phyloP scores from a whole-genome alignment of 2,113 vertebrate species.

The Poeciliopsis retropinna region DNA sequence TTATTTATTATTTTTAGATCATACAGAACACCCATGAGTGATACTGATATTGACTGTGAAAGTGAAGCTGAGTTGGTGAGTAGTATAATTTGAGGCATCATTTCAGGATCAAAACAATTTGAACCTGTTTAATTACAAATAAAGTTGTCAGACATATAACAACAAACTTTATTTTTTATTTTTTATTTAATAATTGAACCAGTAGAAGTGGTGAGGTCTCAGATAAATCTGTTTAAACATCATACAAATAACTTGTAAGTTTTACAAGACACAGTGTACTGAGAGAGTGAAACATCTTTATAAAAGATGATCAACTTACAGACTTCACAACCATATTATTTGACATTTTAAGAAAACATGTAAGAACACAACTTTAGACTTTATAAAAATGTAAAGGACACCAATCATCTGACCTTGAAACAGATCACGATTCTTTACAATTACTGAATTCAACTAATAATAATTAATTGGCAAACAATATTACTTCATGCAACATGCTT shows the following conservation, averaged over 20 bases:
- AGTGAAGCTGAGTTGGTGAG: not conserved
- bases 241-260: not conserved
- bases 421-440: not conserved
- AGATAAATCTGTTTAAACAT: not conserved
- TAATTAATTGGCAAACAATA: no score
- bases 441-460: not conserved
- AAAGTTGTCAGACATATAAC: no score
- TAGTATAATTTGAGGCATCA: not conserved
- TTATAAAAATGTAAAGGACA: not conserved
- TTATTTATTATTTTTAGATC: no score
- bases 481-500: not conserved
- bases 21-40: no score
- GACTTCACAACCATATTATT: not conserved
- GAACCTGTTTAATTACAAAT: no score
- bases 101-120: no score
- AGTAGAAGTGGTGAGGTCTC: not conserved
- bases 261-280: not conserved
- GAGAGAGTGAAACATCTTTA: not conserved
- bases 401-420: constrained; percentile 7
- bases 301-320: not conserved
- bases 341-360: not conserved
- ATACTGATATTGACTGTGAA: not conserved
- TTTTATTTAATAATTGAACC: no score
- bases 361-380: not conserved
- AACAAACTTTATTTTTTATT: no score